phyloP scores from a whole-genome alignment of 2,888 invertebrate species.

The Prionchulus punctatus region DNA sequence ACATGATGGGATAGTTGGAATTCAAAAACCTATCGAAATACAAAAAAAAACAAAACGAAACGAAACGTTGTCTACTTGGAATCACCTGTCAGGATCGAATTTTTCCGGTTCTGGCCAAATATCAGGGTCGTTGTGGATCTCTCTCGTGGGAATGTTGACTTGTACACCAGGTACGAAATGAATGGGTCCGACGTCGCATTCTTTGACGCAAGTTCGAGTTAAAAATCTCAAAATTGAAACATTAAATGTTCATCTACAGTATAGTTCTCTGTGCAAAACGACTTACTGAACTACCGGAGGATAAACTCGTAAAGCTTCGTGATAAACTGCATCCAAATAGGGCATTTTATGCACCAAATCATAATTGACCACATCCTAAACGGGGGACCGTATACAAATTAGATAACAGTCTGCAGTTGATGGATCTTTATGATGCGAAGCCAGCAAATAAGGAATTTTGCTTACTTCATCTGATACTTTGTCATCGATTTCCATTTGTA shows the following conservation, averaged over 20 bases:
- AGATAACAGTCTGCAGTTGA: too few species aligned
- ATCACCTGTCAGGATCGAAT: slow-evolving; percentile 21
- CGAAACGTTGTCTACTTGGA: too few species aligned
- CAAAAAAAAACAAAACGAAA: too few species aligned
- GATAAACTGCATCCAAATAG: slow-evolving; percentile 25
- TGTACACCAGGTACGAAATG: slow-evolving; percentile 15
- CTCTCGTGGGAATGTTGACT: slow-evolving; percentile 14
- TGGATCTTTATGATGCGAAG: too few species aligned
- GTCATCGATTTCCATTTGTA: slow-evolving; percentile 36
- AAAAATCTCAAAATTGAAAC: not conserved
- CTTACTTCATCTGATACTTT: slow-evolving; percentile 18
- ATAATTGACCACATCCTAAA: slow-evolving; percentile 14
- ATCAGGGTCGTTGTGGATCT: slow-evolving; percentile 15
- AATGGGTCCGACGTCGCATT: slow-evolving; percentile 16
- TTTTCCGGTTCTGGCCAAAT: slow-evolving; percentile 20
- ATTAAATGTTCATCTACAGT: not conserved
- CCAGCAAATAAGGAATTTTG: too few species aligned
- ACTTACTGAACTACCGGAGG: slow-evolving; percentile 23
- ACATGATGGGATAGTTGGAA: too few species aligned
- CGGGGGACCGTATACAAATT: too few species aligned
- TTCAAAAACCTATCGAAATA: too few species aligned
- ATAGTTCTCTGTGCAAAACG: not conserved
- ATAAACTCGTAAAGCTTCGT: slow-evolving; percentile 22
- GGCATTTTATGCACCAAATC: slow-evolving; percentile 17
- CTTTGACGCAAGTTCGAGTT: slow-evolving; percentile 16